Percentiles rank a stretch among this genome's conserved stretches.
Evolutionary conservation across 2,113 vertebrate species (phyloP).

Genomic region (Apaloderma vittatum): DNA sequence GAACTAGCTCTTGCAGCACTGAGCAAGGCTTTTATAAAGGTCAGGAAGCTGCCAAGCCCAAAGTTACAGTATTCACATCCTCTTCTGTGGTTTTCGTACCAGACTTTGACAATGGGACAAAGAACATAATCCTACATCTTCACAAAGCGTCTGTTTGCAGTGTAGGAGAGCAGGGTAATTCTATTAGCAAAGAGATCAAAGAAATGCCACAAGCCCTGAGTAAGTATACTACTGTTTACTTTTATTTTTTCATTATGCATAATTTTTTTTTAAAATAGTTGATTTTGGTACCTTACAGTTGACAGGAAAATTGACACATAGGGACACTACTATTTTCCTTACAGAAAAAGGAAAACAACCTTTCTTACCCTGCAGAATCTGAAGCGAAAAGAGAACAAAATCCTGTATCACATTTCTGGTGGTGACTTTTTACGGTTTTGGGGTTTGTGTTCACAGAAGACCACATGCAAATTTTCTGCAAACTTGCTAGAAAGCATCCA

Average conservation of each 20-base stretch:
- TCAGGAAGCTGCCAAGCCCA: slow-evolving; percentile 62
- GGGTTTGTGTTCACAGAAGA: neutral
- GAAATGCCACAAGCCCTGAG: slow-evolving; percentile 7
- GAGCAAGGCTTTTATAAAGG: slow-evolving; percentile 8
- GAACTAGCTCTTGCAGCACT: neutral
- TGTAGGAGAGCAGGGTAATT: neutral
- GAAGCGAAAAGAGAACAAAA: neutral
- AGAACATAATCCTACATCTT: slow-evolving; percentile 31
- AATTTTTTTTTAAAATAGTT: neutral
- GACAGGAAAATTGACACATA: neutral
- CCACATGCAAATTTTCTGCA: neutral
- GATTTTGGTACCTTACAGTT: neutral
- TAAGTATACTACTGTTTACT: slow-evolving; percentile 7
- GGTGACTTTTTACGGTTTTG: neutral
- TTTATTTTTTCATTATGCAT: neutral
- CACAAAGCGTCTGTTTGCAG: neutral
- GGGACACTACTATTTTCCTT: neutral
- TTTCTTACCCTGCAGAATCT: neutral
- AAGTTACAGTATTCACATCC: slow-evolving; percentile 52
- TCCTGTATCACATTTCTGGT: neutral
- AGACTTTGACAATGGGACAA: slow-evolving; percentile 55
- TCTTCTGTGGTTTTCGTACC: slow-evolving; percentile 53
- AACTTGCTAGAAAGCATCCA: neutral
- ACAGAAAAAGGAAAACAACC: neutral
- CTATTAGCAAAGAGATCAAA: slow-evolving; percentile 50